phyloP scores from a whole-genome alignment of 1,140 invertebrate genomes.

The Euura lappo region DNA sequence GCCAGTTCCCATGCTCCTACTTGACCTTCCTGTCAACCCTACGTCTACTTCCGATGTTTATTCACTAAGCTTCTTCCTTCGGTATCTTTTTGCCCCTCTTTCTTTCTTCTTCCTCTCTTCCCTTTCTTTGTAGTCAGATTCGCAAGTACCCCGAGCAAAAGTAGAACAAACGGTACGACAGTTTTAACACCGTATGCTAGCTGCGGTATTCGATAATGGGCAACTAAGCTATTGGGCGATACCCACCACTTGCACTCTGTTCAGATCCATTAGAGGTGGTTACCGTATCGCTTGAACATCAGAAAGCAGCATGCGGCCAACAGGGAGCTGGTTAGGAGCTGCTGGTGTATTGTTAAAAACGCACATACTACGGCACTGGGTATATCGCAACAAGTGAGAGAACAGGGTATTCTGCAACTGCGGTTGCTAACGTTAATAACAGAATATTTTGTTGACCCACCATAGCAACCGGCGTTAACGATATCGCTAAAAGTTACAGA shows the following conservation, averaged over 20 bases:
- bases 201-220: background rate
- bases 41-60: conserved; percentile 5
- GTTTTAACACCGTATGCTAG: too few species aligned
- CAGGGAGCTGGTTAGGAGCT: background rate
- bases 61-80: background rate
- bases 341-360: background rate
- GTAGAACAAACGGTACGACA: background rate
- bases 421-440: too few species aligned
- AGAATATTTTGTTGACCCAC: too few species aligned
- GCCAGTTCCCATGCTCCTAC: background rate
- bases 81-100: background rate
- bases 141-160: background rate
- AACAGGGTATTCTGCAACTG: background rate
- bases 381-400: background rate
- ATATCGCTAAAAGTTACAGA: too few species aligned
- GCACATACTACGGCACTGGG: background rate
- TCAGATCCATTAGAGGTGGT: conserved; percentile 3
- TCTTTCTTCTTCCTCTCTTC: background rate
- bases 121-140: background rate
- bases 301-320: background rate
- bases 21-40: conserved; percentile 6
- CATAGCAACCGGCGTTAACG: too few species aligned
- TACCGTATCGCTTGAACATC: background rate
- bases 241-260: background rate
- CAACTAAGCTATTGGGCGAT: background rate